These are phyloP conservation scores for Strigamia transsilvanica DNA, from an alignment of 2,888 invertebrate genomes.

Conservation along the genomic window DNA sequence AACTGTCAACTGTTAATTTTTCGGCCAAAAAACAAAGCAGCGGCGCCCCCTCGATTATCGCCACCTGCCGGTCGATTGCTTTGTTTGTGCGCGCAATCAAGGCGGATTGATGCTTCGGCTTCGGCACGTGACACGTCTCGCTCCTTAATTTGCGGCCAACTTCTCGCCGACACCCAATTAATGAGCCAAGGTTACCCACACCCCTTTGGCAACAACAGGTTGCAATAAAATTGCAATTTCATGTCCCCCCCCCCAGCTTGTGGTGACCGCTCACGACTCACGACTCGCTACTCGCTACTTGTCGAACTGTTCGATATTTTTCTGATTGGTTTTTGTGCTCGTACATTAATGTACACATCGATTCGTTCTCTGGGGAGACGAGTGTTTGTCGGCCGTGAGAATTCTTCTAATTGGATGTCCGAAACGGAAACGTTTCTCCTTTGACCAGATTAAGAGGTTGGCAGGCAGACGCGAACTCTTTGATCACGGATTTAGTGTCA, in stretches of 20 bases:
- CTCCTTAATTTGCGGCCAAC: slow-evolving; percentile 7
- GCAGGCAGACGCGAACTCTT: neutral
- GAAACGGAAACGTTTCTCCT: neutral
- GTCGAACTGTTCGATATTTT: too few species aligned
- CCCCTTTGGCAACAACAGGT: neutral
- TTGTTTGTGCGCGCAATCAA: slow-evolving; percentile 11
- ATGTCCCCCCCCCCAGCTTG: too few species aligned
- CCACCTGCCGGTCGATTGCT: neutral
- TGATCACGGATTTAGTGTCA: slow-evolving; percentile 18
- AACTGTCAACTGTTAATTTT: too few species aligned
- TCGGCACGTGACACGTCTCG: slow-evolving; percentile 20
- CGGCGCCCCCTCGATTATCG: neutral
- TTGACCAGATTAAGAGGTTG: neutral
- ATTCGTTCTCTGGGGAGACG: too few species aligned
- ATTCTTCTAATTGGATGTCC: neutral
- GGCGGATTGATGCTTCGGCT: neutral
- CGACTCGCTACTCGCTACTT: too few species aligned
- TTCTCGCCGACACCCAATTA: slow-evolving; percentile 23
- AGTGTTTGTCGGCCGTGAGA: neutral
- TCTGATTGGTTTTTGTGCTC: too few species aligned
- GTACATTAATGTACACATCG: too few species aligned
- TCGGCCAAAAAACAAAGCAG: too few species aligned
- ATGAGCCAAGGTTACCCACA: slow-evolving; percentile 11
- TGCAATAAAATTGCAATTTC: neutral
- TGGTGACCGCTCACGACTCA: too few species aligned